These are phyloP conservation scores for Thalassoma bifasciatum DNA, from an alignment of 2,113 vertebrate genomes.

Conservation along the genomic window DNA sequence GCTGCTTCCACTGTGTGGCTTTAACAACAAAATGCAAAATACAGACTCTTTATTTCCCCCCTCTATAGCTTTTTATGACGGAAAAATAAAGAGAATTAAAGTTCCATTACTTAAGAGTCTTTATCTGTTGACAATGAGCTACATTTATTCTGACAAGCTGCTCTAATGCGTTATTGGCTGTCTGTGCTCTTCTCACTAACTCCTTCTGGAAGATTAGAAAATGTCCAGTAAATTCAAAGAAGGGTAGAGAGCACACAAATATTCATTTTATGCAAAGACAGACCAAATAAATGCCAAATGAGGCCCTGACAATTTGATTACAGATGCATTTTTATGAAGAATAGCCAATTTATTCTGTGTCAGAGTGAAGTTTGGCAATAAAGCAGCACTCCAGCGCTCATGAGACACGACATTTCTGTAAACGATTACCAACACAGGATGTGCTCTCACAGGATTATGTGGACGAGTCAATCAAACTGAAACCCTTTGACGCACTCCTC, in stretches of 20 bases:
- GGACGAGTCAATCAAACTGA: constrained; percentile 33
- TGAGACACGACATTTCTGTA: constrained; percentile 14
- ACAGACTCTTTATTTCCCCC: not conserved
- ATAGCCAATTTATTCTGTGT: constrained; percentile 17
- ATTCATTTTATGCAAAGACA: constrained; percentile 17
- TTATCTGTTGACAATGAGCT: constrained; percentile 12
- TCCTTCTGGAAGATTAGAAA: constrained; percentile 24
- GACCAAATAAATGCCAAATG: constrained; percentile 18
- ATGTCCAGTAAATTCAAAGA: not conserved
- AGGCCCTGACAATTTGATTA: constrained; percentile 40
- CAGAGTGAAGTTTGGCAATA: not conserved
- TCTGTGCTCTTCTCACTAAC: not conserved
- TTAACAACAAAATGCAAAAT: constrained; percentile 21
- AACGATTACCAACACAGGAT: constrained; percentile 37
- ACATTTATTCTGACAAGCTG: constrained; percentile 29
- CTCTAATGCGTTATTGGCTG: constrained; percentile 24
- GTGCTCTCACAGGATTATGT: constrained; percentile 31
- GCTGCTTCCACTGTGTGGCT: constrained; percentile 4
- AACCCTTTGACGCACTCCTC: constrained; percentile 46
- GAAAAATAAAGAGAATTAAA: constrained; percentile 10
- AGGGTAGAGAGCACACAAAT: constrained; percentile 9
- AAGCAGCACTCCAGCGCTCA: not conserved
- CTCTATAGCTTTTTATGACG: not conserved
- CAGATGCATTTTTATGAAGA: constrained; percentile 9
- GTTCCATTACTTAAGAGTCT: constrained; percentile 17